phyloP scores from a whole-genome alignment of 2,113 vertebrate genomes.

The Microtus ochrogaster region DNA sequence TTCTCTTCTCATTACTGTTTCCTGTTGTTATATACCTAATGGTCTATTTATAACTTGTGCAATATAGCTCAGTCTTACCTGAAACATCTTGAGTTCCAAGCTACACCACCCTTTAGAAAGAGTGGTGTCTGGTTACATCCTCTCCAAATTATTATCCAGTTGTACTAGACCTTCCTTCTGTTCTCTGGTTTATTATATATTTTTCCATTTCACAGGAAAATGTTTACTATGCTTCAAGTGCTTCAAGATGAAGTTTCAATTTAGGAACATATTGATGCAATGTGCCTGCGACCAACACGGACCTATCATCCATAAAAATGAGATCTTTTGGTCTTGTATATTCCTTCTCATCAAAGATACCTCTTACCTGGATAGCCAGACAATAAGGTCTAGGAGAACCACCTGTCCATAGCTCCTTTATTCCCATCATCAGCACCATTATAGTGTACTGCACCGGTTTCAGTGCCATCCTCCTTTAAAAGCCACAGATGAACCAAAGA shows the following conservation, averaged over 20 bases:
- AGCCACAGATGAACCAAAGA: slow-evolving; percentile 44
- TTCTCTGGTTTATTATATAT: not conserved
- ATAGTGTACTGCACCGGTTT: not conserved
- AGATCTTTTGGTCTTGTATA: not conserved
- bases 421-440: slow-evolving; percentile 53
- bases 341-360: not conserved
- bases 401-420: not conserved
- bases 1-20: slow-evolving; percentile 1
- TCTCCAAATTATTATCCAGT: not conserved
- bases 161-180: not conserved
- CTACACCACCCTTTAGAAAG: not conserved
- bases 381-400: slow-evolving; percentile 37
- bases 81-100: not conserved
- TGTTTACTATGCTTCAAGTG: not conserved
- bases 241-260: not conserved
- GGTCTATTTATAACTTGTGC: not conserved
- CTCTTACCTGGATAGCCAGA: not conserved
- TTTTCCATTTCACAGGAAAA: not conserved
- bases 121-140: not conserved
- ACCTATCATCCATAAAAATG: not conserved
- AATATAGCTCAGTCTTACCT: not conserved
- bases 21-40: not conserved
- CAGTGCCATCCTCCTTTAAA: slow-evolving; percentile 36
- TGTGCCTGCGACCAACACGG: not conserved
- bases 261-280: not conserved